A percentile compares a stretch with the other conserved stretches of the same genome.
Conservation (phyloP, 2,888 invertebrate genomes). For the Chymomyza fuscimana region DNA sequence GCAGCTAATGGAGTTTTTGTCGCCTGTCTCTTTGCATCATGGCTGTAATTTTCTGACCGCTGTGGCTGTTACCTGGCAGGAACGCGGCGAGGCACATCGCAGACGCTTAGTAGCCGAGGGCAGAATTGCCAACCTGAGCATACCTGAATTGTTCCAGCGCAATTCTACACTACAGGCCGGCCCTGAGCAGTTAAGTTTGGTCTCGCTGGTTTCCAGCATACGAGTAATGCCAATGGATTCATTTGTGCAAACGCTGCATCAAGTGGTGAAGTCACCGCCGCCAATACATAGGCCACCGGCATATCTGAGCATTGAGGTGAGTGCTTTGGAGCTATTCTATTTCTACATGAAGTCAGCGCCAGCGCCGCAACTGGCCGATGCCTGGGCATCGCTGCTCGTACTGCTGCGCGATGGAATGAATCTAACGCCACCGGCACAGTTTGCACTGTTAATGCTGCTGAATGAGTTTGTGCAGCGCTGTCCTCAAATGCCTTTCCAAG, state of each 20-base stretch:
- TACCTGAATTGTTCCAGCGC: slow-evolving; percentile 75
- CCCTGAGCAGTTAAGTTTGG: slow-evolving; percentile 86
- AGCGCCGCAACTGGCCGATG: slow-evolving; percentile 86
- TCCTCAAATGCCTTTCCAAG: slow-evolving; percentile 84
- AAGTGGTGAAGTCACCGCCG: slow-evolving; percentile 89
- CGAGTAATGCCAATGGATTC: slow-evolving; percentile 92
- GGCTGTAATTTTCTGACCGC: slow-evolving; percentile 90
- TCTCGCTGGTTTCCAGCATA: slow-evolving; percentile 89
- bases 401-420: slow-evolving; percentile 87
- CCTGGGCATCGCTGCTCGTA: slow-evolving; percentile 88
- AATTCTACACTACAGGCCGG: slow-evolving; percentile 82
- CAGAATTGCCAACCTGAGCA: slow-evolving; percentile 45
- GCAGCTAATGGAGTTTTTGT: slow-evolving; percentile 89
- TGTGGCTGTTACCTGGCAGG: slow-evolving; percentile 92
- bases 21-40: slow-evolving; percentile 91
- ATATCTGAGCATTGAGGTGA: slow-evolving; percentile 87
- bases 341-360: slow-evolving; percentile 86
- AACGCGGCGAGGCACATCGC: slow-evolving; percentile 82
- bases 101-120: slow-evolving; percentile 79
- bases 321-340: slow-evolving; percentile 90
- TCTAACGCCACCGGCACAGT: slow-evolving; percentile 88
- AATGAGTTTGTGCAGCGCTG: slow-evolving; percentile 91
- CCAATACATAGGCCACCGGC: slow-evolving; percentile 81
- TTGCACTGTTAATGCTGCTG: slow-evolving; percentile 88
- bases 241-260: slow-evolving; percentile 89